Conservation (phyloP, 1,140 invertebrate genomes). For the Diuraphis noxia region DNA sequence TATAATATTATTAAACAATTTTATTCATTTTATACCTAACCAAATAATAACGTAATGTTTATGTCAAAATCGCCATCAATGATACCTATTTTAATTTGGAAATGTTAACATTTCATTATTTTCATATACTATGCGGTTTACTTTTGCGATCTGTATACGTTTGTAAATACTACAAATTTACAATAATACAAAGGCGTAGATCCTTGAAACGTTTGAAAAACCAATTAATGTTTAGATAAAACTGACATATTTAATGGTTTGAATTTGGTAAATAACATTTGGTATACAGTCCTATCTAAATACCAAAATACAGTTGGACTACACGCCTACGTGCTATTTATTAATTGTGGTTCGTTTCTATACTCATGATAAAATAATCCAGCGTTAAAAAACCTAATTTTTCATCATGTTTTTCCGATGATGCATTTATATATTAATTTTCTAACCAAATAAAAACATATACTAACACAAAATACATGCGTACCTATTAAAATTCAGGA, state of each 20-base stretch:
- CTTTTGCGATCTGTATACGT: neutral
- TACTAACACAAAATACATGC: no score
- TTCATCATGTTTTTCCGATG: neutral
- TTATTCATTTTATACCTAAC: neutral
- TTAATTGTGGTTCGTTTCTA: neutral
- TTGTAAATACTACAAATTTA: conserved; percentile 2
- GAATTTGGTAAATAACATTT: conserved; percentile 9
- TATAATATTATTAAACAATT: neutral
- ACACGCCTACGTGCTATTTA: neutral
- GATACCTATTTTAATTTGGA: neutral
- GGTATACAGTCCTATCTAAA: neutral
- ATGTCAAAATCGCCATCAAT: neutral
- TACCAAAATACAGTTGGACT: neutral
- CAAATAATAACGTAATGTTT: neutral
- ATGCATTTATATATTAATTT: neutral
- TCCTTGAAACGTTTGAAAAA: neutral
- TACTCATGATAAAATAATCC: neutral
- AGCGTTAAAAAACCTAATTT: neutral
- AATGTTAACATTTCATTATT: neutral
- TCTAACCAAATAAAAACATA: neutral
- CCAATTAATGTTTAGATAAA: conserved; percentile 35
- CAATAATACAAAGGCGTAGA: conserved; percentile 8
- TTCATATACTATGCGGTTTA: neutral
- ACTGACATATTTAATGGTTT: conserved; percentile 16
- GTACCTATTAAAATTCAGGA: neutral